Base-by-base conservation (phyloP, 2,888 invertebrate species). In the Aspidiotus rigidus region DNA sequence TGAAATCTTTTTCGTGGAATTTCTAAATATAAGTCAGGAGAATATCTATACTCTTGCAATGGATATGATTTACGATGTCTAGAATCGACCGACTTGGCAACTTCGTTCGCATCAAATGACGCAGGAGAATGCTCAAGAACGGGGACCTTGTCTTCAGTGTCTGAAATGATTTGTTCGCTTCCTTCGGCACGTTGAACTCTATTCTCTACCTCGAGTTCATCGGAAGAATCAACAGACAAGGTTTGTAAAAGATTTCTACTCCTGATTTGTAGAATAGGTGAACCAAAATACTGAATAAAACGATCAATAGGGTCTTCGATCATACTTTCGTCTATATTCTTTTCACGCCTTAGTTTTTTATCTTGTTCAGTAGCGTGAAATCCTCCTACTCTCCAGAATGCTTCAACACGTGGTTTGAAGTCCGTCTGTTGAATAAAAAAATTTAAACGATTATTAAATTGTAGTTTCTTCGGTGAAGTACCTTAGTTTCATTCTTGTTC, bases 361-460 rank as follows among this genome's bases (percentile, higher is more conserved):
- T 73, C 69, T 53, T 42, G 74, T 56, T 77, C 75, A 0, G 86
- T 81, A 0, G 86, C 82, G 71, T 84, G 77, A 73, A 88, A 83
- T 64, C 90, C 89, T 64, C 91, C 91, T 53, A 84, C 83, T 75
- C 83, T 83, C 95, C 95, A 96, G 78, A 89, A 90, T 40, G 93
- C 88, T 80, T 93, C 90, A 74, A 90, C 82, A 17, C 90, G 81
- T 6, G 94, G 89, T 72, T 88, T 83, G 75, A 84, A 81, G 77
- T 93, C 93, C 44, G 88, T 78, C 83, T 89, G 80, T 17, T 15
- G 9, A 66, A 40, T 10, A 53, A 7, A 69, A 55, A 17, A 54
- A 49, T 40, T 41, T 69, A 64, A 56, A 69, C 10, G 42, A 15
- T 7, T 28, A 64, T 11, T n/a, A n/a, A 3, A 5, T 16, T 28